Evolutionary conservation across 2,888 invertebrate species (phyloP).

Genomic region (Eustalomyia histrio): DNA sequence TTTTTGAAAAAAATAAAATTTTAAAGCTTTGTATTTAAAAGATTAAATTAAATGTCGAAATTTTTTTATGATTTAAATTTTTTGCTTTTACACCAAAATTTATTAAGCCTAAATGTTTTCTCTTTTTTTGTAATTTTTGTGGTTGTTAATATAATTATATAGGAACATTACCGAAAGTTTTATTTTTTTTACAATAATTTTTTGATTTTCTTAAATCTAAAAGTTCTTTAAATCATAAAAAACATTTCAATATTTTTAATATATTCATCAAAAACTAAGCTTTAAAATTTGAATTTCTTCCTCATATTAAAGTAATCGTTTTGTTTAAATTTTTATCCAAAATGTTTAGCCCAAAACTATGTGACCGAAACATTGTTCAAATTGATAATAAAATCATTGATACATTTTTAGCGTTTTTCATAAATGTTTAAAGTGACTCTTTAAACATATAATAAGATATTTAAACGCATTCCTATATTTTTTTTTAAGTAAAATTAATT

Average conservation of each 20-base stretch:
- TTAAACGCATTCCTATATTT: conserved; percentile 10
- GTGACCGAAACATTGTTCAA: conserved; percentile 63
- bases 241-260: conserved; percentile 23
- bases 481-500: conserved; percentile 64
- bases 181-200: conserved; percentile 62
- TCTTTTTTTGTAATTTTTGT: conserved; percentile 62
- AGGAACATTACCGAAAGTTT: conserved; percentile 79
- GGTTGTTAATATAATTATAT: conserved; percentile 73
- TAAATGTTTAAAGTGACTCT: conserved; percentile 1
- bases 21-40: conserved; percentile 14
- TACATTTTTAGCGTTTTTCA: conserved; percentile 1
- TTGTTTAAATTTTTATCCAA: conserved; percentile 62
- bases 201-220: conserved; percentile 63
- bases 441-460: not conserved
- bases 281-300: conserved; percentile 17
- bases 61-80: conserved; percentile 14
- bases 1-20: conserved; percentile 2
- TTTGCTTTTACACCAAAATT: conserved; percentile 56
- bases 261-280: conserved; percentile 31
- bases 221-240: conserved; percentile 22
- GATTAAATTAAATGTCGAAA: not conserved
- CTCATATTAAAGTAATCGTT: conserved; percentile 55
- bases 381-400: conserved; percentile 30
- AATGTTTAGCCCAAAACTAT: conserved; percentile 64
- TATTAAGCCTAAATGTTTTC: conserved; percentile 64